Conservation (phyloP, 2,113 vertebrate species). For the Caloenas nicobarica region DNA sequence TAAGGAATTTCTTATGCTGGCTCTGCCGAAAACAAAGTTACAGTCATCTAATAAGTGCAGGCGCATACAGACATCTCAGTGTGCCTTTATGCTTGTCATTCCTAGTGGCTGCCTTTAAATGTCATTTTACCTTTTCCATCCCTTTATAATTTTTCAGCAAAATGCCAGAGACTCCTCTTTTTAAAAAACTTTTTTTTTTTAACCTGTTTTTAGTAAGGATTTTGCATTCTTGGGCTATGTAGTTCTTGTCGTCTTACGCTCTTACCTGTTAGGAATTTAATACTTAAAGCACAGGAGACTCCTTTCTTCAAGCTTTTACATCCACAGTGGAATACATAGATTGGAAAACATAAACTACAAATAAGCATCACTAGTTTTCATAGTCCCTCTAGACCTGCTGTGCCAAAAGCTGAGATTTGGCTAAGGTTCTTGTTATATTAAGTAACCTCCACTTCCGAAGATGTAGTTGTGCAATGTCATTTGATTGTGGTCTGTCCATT, state of each 20-base stretch:
- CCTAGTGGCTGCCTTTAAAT: neutral
- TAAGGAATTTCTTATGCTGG: neutral
- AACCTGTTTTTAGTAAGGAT: neutral
- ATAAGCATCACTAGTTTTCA: slow-evolving; percentile 24
- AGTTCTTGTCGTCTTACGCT: neutral
- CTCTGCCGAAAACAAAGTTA: neutral
- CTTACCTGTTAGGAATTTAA: neutral
- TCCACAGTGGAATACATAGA: slow-evolving; percentile 1
- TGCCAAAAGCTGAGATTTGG: slow-evolving; percentile 25
- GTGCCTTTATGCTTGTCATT: neutral
- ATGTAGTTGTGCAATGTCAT: neutral
- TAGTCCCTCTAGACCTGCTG: neutral
- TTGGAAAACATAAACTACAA: slow-evolving; percentile 10
- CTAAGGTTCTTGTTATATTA: neutral
- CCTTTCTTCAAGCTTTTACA: neutral
- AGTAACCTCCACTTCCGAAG: neutral
- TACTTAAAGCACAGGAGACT: neutral
- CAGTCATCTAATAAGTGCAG: neutral
- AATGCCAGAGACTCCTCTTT: neutral
- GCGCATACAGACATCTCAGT: neutral
- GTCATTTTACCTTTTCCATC: neutral
- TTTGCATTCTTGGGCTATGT: neutral
- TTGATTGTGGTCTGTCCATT: neutral
- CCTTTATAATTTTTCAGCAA: accelerated
- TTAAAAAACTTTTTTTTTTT: neutral